These are phyloP conservation scores for Didymodactylos carnosus DNA, from an alignment of 2,888 invertebrate genomes.

Conservation along the genomic window DNA sequence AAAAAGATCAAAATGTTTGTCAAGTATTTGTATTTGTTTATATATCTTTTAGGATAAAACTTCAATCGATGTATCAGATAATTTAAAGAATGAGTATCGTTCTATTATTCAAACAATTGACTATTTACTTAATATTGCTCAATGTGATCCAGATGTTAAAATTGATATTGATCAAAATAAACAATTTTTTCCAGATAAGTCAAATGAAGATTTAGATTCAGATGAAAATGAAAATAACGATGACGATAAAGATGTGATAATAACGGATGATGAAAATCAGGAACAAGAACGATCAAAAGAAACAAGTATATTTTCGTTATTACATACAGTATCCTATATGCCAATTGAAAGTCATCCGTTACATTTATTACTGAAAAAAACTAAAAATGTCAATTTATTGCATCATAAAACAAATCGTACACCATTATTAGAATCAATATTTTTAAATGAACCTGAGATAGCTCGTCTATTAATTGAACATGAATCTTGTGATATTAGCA, in stretches of 20 bases:
- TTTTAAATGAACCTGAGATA: neutral
- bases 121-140: neutral
- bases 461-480: neutral
- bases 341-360: neutral
- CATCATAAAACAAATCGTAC: neutral
- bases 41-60: no score
- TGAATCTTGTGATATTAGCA: neutral
- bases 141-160: neutral
- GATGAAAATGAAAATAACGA: neutral
- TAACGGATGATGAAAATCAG: neutral
- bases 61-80: neutral
- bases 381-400: neutral
- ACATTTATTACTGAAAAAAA: neutral
- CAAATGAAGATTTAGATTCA: neutral
- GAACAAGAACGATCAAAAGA: neutral
- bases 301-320: neutral
- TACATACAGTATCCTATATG: neutral
- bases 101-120: neutral
- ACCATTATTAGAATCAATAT: neutral
- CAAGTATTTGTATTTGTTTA: no score
- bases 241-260: neutral
- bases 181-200: no score
- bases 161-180: no score
- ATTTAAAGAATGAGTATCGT: neutral
- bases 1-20: no score